These are phyloP conservation scores for Urocynchramus pylzowi DNA, from an alignment of 2,113 vertebrate genomes.

Conservation along the genomic window DNA sequence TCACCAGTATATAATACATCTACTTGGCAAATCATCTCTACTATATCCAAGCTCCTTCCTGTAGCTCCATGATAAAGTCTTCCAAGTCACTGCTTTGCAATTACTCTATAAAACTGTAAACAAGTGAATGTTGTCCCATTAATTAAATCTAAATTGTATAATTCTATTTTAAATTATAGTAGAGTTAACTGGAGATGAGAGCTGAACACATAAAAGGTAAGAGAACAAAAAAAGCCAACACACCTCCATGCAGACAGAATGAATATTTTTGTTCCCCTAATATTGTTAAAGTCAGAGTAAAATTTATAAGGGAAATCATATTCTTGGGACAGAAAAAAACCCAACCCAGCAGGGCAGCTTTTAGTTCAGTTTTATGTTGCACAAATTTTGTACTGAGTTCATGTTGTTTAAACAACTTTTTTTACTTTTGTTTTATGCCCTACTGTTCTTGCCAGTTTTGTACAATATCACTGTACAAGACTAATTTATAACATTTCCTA, in stretches of 20 bases:
- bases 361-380: neutral
- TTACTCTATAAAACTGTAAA: neutral
- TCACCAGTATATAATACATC: neutral
- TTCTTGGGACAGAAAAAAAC: neutral
- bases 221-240: neutral
- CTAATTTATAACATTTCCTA: neutral
- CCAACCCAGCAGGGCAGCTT: fast-evolving
- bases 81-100: neutral
- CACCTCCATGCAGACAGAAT: neutral
- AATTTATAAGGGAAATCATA: neutral
- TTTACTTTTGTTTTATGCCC: neutral
- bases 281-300: neutral
- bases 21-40: neutral
- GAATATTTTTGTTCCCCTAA: neutral
- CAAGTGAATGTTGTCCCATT: neutral
- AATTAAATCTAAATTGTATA: neutral
- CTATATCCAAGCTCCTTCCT: neutral
- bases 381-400: neutral
- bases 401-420: neutral
- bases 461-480: neutral
- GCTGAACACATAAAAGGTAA: neutral
- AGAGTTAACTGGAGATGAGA: neutral
- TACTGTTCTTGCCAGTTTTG: neutral
- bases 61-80: neutral
- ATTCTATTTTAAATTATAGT: neutral